Conservation (phyloP, 2,113 vertebrate species). For the Paramisgurnus dabryanus region DNA sequence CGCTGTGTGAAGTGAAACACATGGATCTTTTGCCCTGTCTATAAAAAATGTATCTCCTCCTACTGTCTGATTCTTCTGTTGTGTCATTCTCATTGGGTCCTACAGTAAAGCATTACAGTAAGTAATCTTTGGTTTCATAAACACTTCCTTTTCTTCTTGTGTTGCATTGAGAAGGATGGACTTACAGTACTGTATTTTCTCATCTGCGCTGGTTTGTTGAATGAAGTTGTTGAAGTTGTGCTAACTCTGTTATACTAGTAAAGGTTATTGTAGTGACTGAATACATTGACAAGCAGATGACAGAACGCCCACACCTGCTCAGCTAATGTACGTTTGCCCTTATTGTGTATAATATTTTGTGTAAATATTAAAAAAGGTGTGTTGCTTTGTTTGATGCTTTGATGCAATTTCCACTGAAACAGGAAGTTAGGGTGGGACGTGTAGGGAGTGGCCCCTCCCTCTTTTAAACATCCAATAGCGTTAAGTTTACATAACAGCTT, state of each 20-base stretch:
- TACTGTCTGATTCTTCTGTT: slow-evolving; percentile 22
- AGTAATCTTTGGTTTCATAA: slow-evolving; percentile 5
- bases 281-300: slow-evolving; percentile 40
- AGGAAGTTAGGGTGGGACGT: too few species aligned
- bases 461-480: too few species aligned
- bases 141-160: slow-evolving; percentile 21
- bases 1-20: slow-evolving; percentile 3
- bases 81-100: not conserved
- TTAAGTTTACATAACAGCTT: too few species aligned
- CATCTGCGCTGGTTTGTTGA: slow-evolving; percentile 14
- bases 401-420: too few species aligned
- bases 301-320: slow-evolving; percentile 11
- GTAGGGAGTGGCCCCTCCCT: too few species aligned
- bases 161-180: too few species aligned
- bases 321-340: slow-evolving; percentile 22
- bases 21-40: slow-evolving; percentile 8
- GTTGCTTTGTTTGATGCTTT: too few species aligned
- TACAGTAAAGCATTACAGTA: slow-evolving; percentile 20
- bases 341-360: not conserved
- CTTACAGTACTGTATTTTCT: not conserved
- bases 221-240: slow-evolving; percentile 20
- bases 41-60: slow-evolving; percentile 26
- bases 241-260: not conserved
- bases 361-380: too few species aligned
- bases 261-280: not conserved